Evolutionary conservation across 2,888 invertebrate genomes (phyloP).

Genomic region (Spilosoma lubricipeda): DNA sequence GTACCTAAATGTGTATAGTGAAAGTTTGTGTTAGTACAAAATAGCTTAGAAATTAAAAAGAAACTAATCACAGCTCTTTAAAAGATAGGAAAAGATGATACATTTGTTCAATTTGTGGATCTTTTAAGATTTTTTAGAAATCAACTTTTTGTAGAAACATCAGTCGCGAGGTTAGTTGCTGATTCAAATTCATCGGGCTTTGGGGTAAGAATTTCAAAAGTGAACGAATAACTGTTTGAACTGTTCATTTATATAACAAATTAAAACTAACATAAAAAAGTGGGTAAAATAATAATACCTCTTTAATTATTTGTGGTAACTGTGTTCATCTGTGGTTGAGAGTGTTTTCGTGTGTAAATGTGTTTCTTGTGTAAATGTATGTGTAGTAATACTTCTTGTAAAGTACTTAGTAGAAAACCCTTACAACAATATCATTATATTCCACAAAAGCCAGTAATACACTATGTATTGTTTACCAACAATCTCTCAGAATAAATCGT

Average conservation of each 20-base stretch:
- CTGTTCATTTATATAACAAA: no score
- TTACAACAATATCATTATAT: neutral
- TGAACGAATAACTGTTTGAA: neutral
- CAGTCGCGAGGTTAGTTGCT: no score
- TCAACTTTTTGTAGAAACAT: no score
- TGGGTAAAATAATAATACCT: no score
- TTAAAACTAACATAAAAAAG: no score
- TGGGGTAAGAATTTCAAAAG: no score
- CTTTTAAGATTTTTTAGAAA: neutral
- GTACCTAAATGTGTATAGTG: neutral
- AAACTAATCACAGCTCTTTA: neutral
- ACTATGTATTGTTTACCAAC: neutral
- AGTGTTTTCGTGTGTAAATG: no score
- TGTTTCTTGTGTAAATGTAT: no score
- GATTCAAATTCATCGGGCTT: no score
- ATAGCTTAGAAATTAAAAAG: no score
- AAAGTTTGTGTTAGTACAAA: neutral
- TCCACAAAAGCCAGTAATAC: neutral
- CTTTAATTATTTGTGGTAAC: no score
- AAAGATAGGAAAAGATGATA: neutral
- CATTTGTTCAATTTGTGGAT: neutral
- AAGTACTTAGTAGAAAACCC: neutral
- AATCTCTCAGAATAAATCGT: constrained; percentile 23
- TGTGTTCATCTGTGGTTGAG: no score
- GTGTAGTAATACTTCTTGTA: neutral